These are phyloP conservation scores for Thaumetopoea pityocampa DNA, from an alignment of 1,140 invertebrate genomes.

Conservation along the genomic window DNA sequence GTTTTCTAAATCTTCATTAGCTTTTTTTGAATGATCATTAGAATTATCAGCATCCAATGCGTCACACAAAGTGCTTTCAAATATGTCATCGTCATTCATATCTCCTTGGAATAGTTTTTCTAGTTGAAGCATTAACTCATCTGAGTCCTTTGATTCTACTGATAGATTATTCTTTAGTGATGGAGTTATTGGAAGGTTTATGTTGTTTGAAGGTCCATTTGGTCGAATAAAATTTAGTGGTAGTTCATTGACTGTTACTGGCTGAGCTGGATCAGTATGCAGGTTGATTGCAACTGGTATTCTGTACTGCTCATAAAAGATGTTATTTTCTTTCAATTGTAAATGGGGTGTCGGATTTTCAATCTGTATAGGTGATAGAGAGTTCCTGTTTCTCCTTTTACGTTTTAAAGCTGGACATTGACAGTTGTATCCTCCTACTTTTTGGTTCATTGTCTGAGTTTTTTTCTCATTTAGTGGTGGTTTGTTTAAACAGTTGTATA, in stretches of 20 bases:
- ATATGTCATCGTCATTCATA: slow-evolving; percentile 61
- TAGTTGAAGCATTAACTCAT: slow-evolving; percentile 53
- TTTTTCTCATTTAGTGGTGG: slow-evolving; percentile 59
- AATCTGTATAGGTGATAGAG: slow-evolving; percentile 20
- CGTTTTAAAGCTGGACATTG: slow-evolving; percentile 44
- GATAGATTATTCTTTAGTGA: neutral
- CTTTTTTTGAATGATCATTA: slow-evolving; percentile 19
- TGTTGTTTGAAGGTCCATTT: neutral
- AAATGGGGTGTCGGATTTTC: neutral
- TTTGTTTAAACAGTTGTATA: slow-evolving; percentile 48
- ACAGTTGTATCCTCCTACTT: slow-evolving; percentile 40
- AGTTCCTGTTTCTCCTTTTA: slow-evolving; percentile 35
- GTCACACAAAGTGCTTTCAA: slow-evolving; percentile 47
- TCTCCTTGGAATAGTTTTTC: slow-evolving; percentile 59
- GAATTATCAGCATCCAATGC: slow-evolving; percentile 21
- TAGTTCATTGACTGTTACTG: neutral
- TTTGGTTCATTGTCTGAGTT: slow-evolving; percentile 38
- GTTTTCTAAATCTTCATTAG: slow-evolving; percentile 9
- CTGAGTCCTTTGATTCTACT: slow-evolving; percentile 38
- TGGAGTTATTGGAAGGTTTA: neutral
- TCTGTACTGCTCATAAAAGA: neutral
- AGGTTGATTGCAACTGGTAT: slow-evolving; percentile 12
- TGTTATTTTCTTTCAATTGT: neutral
- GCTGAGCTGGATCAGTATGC: neutral
- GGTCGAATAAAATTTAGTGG: neutral